A percentile compares a stretch with the other conserved stretches of the same genome.
Conservation (phyloP, 2,113 vertebrate species). For the Mirza zaza region DNA sequence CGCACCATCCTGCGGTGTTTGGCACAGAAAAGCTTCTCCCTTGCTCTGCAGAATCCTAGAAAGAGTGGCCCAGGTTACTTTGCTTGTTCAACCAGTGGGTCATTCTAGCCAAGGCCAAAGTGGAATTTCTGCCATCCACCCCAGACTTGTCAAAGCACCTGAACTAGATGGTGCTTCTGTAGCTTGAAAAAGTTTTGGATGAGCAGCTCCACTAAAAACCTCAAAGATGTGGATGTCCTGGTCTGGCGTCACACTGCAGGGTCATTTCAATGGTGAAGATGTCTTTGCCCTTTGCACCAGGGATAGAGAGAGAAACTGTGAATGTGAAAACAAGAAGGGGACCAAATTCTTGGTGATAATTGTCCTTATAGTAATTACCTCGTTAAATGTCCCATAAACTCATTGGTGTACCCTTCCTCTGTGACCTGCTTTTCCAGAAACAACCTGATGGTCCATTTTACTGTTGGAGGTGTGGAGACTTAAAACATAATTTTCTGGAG, state of each 20-base stretch:
- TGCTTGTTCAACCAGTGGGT: slow-evolving; percentile 67
- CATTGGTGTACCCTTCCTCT: slow-evolving; percentile 86
- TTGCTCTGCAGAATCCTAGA: slow-evolving; percentile 79
- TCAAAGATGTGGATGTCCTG: slow-evolving; percentile 87
- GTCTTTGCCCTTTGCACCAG: slow-evolving; percentile 38
- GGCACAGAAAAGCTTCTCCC: slow-evolving; percentile 46
- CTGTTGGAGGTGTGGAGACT: slow-evolving; percentile 46
- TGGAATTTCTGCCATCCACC: slow-evolving; percentile 22
- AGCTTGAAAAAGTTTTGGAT: slow-evolving; percentile 87
- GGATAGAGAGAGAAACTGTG: slow-evolving; percentile 29
- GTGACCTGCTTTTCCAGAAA: slow-evolving; percentile 81
- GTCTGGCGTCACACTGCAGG: slow-evolving; percentile 72
- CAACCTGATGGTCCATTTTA: slow-evolving; percentile 74
- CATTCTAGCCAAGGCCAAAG: slow-evolving; percentile 16
- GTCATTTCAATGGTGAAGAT: neutral
- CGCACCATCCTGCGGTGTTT: slow-evolving; percentile 87
- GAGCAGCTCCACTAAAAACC: slow-evolving; percentile 84
- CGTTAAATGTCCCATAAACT: slow-evolving; percentile 83
- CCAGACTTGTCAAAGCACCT: slow-evolving; percentile 63
- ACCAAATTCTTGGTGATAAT: slow-evolving; percentile 81
- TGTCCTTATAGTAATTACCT: slow-evolving; percentile 81
- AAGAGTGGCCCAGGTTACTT: slow-evolving; percentile 77
- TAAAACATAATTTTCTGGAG: slow-evolving; percentile 68
- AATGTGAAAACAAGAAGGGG: slow-evolving; percentile 64
- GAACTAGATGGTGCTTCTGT: slow-evolving; percentile 75